These are phyloP conservation scores for Xestia sexstrigata DNA, from an alignment of 2,888 invertebrate species.

Conservation along the genomic window DNA sequence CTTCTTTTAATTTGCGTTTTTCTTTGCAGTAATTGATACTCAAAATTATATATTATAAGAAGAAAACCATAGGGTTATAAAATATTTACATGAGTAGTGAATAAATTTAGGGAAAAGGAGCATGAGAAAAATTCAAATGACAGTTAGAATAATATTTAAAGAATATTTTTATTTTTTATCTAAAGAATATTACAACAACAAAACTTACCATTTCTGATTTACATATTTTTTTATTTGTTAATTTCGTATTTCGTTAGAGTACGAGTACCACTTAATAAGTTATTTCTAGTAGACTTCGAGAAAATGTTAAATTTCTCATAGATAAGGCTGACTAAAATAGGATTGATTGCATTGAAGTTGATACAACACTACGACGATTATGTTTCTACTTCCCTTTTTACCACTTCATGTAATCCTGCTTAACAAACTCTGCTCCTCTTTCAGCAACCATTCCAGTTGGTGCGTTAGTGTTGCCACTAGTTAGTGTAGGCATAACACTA, in stretches of 20 bases:
- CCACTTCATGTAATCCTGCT: conserved; percentile 77
- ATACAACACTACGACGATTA: neutral
- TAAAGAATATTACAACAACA: neutral
- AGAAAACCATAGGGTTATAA: neutral
- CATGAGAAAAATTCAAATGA: neutral
- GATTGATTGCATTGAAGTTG: no score
- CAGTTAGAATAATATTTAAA: neutral
- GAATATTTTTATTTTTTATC: neutral
- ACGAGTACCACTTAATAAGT: neutral
- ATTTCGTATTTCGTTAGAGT: neutral
- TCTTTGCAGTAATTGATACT: no score
- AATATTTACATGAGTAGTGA: neutral
- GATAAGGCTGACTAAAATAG: neutral
- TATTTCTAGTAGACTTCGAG: neutral
- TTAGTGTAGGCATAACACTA: conserved; percentile 94
- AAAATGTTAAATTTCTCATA: neutral
- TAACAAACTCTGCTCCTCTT: conserved; percentile 93
- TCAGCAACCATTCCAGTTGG: conserved; percentile 95
- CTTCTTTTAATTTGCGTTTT: no score
- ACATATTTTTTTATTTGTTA: neutral
- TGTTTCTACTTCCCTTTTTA: neutral
- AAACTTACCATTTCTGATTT: neutral
- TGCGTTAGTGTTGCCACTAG: conserved; percentile 95
- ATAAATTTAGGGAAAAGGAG: neutral
- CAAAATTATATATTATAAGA: neutral